A percentile compares a stretch with the other conserved stretches of the same genome.
These are phyloP conservation scores for Hypsibius dujardini DNA, from an alignment of 1,140 invertebrate genomes.

Conservation along the genomic window DNA sequence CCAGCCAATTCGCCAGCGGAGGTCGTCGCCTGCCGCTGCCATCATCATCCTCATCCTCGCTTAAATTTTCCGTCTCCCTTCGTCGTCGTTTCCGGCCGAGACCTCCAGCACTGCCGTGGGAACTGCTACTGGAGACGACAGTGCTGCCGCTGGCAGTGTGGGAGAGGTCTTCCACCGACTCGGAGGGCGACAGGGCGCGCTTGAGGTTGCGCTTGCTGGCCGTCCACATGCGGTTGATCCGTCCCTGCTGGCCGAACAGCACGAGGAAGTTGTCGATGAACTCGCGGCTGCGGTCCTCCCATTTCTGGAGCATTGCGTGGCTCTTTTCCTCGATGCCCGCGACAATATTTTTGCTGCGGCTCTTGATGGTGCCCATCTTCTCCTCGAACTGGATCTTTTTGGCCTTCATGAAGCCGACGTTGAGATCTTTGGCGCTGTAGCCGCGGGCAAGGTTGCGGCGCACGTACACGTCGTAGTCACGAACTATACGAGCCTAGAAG, in stretches of 20 bases:
- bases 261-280: conserved; percentile 82
- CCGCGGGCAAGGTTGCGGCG: conserved; percentile 85
- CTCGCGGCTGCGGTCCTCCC: conserved; percentile 89
- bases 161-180: not conserved
- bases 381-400: conserved; percentile 82
- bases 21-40: not conserved
- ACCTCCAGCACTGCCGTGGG: not conserved
- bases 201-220: conserved; percentile 67
- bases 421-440: conserved; percentile 91
- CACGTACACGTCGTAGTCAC: conserved; percentile 96
- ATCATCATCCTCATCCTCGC: conserved; percentile 1
- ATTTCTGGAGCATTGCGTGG: conserved; percentile 73
- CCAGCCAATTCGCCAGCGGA: not conserved
- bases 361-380: conserved; percentile 81
- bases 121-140: conserved; percentile 3
- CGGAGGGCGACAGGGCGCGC: conserved; percentile 68
- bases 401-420: conserved; percentile 91
- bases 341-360: conserved; percentile 71
- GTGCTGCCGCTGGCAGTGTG: not conserved
- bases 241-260: conserved; percentile 71
- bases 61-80: not conserved
- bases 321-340: conserved; percentile 68
- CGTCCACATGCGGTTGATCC: conserved; percentile 57
- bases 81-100: not conserved
- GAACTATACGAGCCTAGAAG: conserved; percentile 66